Base-by-base conservation (phyloP, 2,113 vertebrate species). In the Suricata suricatta region DNA sequence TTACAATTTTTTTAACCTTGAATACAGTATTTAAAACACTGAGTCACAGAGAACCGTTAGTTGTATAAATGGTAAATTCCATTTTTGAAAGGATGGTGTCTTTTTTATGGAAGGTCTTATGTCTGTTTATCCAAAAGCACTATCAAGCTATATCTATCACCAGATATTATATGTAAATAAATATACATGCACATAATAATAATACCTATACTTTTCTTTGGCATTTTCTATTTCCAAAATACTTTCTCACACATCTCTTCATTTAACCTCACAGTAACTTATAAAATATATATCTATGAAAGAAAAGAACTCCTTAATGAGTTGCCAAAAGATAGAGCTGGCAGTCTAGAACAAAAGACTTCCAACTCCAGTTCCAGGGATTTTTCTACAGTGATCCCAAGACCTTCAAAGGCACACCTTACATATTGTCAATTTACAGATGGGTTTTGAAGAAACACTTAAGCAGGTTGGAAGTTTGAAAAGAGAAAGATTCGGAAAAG, bases 401-500 rank as follows among this genome's bases (percentile, higher is more conserved):
- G 50, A 76, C 41, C 19, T 76, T 91, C 54, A 21, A 90, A 87
- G 54, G 91, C 69, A 44, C 23, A 7, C 52, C 72, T 38, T 41
- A 52, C 15, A 88, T 47, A 80, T 47, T 95, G 76, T 92, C 84
- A 88, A 25, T 84, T 92, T 96, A 92, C 64, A 83, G 35, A 25
- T 68, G 31, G 68, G 50, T 21, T 88, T 54, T 96, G 63, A 77
- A 63, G 64, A 79, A 95, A 92, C 52, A 81, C 52, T 93, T 95
- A 81, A 92, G 81, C 77, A 93, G 63, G 87, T 9, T 87, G 50
- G 63, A 93, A 72, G 44, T 88, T 47, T 60, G 71, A 83, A 94
- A 94, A 52, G 35, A 94, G 90, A 95, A 93, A 83, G 27, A 85
- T n/a, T 69, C 86, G n/a, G 60, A 77, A 68, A 96, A 52, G 83